Evolutionary conservation across 2,888 invertebrate species (phyloP).

Genomic region (Danaus chrysippus): DNA sequence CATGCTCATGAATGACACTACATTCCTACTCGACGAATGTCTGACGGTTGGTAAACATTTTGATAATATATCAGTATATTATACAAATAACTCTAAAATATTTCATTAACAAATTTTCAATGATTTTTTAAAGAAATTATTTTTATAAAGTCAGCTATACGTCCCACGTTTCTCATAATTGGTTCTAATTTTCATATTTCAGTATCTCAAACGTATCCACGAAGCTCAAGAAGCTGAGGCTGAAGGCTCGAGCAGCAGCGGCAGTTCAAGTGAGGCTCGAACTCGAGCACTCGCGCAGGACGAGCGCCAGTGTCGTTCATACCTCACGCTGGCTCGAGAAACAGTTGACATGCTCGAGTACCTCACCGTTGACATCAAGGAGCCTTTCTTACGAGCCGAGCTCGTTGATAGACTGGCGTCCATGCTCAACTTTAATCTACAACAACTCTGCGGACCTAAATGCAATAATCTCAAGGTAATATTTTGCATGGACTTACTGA

Average conservation of each 20-base stretch:
- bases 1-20: constrained; percentile 99
- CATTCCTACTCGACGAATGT: constrained; percentile 97
- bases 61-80: background rate
- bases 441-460: constrained; percentile 97
- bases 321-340: constrained; percentile 92
- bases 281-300: constrained; percentile 88
- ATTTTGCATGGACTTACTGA: background rate
- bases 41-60: constrained; percentile 52
- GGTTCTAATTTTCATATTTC: constrained; percentile 13
- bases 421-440: constrained; percentile 98
- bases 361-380: constrained; percentile 94
- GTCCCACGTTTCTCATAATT: too few relatives aligned
- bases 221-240: constrained; percentile 91
- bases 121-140: too few relatives aligned
- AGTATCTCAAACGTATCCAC: constrained; percentile 92
- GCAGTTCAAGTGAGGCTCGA: constrained; percentile 82
- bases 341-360: constrained; percentile 99
- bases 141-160: too few relatives aligned
- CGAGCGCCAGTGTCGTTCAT: constrained; percentile 91
- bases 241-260: constrained; percentile 76
- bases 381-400: constrained; percentile 96
- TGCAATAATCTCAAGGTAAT: constrained; percentile 91
- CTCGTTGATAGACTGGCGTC: constrained; percentile 96
- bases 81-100: background rate
- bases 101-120: background rate